Percentiles rank a stretch among this genome's conserved stretches.
Conservation (phyloP, 1,140 invertebrate genomes). For the Berghia stephanieae region DNA sequence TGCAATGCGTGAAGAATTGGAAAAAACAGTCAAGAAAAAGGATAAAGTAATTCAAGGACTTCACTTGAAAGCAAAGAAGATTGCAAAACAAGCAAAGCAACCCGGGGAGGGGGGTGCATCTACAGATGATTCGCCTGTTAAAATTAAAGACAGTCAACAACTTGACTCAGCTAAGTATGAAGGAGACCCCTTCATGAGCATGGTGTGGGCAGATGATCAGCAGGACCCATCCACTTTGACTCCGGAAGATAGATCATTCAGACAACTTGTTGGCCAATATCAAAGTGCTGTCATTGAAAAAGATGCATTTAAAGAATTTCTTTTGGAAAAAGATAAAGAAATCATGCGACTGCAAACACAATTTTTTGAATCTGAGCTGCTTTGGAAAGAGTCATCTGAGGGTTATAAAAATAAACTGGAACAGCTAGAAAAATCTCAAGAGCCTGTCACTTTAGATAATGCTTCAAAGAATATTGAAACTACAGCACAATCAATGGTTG, state of each 20-base stretch:
- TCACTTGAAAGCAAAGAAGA: constrained; percentile 30
- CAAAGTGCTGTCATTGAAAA: constrained; percentile 33
- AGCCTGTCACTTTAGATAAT: too few relatives aligned
- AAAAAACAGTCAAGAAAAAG: constrained; percentile 36
- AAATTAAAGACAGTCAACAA: not conserved
- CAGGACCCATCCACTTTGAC: not conserved
- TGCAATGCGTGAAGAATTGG: constrained; percentile 25
- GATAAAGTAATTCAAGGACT: constrained; percentile 37
- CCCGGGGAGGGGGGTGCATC: not conserved
- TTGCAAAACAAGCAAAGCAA: constrained; percentile 19
- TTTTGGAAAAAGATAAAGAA: constrained; percentile 38
- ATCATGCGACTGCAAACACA: constrained; percentile 41
- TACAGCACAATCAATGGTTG: too few relatives aligned
- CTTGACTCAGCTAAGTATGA: not conserved
- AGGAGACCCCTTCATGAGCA: constrained; percentile 23
- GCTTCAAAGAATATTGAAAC: too few relatives aligned
- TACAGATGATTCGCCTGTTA: not conserved
- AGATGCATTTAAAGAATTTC: constrained; percentile 36
- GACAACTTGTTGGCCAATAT: constrained; percentile 32
- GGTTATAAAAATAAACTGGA: too few relatives aligned
- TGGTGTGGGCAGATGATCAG: constrained; percentile 11
- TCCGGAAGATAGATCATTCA: not conserved
- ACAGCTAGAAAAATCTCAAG: too few relatives aligned
- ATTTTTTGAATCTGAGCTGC: constrained; percentile 35
- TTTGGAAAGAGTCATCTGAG: constrained; percentile 30